Evolutionary conservation across 2,888 invertebrate genomes (phyloP).

Genomic region (Plebejus melissa): DNA sequence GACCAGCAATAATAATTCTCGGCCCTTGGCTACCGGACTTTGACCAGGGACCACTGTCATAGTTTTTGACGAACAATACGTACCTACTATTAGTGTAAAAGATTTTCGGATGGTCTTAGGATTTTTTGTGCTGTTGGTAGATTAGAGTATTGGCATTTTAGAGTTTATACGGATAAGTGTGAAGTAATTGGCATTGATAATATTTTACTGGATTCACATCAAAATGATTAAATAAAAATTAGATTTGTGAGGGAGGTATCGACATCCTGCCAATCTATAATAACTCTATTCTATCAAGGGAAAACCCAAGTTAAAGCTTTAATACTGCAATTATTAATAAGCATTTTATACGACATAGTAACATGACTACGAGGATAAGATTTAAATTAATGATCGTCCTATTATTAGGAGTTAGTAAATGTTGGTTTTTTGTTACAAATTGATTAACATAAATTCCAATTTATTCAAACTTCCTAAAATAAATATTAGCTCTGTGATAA

Average conservation of each 20-base stretch:
- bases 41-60: slow-evolving; percentile 57
- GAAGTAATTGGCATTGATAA: neutral
- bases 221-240: too few species aligned
- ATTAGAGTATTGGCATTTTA: neutral
- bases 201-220: too few species aligned
- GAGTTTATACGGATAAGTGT: neutral
- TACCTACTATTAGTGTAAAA: neutral
- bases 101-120: neutral
- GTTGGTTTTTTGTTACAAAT: slow-evolving; percentile 6
- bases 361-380: neutral
- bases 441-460: neutral
- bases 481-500: neutral
- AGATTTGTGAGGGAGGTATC: neutral
- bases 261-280: neutral
- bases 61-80: neutral
- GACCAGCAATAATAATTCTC: slow-evolving; percentile 65
- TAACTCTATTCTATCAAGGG: neutral
- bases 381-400: neutral
- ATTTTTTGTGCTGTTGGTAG: neutral
- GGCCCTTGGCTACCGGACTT: slow-evolving; percentile 55
- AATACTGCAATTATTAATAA: neutral
- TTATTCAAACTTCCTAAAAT: neutral
- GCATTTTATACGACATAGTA: neutral
- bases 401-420: slow-evolving; percentile 1
- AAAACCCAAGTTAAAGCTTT: neutral